Base-by-base conservation (phyloP, 2,888 invertebrate genomes). In the Limnephilus auricula region DNA sequence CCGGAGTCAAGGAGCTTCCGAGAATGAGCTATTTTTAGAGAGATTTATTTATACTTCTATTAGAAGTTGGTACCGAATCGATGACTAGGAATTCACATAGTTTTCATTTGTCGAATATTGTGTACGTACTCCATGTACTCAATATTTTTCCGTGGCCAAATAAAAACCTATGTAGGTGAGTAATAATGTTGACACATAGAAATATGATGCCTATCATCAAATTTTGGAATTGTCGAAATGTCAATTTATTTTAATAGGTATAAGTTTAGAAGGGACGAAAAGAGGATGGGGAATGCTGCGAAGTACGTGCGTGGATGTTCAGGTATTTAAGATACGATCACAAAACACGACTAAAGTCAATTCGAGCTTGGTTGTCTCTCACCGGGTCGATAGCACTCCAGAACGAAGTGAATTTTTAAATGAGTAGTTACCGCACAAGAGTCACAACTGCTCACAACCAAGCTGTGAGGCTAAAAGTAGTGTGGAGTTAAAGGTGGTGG, bases 1-100 rank as follows among this genome's bases (percentile, higher is more conserved):
- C 65, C 65, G 65, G 25, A 65, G 65, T 65, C 65, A 65, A 65
- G 65, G 65, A 65, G 65, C 65, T 65, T 65, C 65, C 25, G n/a
- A 65, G 65, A 65, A 65, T 65, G 65, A n/a, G 65, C 65, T 65
- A 65, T 65, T 65, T 65, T 65, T 65, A 65, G 65, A 65, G 65
- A 65, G 6, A 25, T 25, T 65, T 65, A 65, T 65, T 65, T 65
- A 65, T 65, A 65, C 65, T 25, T 9, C 65, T 25, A 65, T 50
- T 50, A 18, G 18, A 15, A 18, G 50, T 65, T 65, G 25, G 65
- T 2, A 65, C n/a, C n/a, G n/a, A n/a, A n/a, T n/a, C 65, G n/a
- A n/a, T 65, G n/a, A 65, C 65, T 65, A 65, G 65, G 18, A 65
- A n/a, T 65, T 65, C 18, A 50, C 50, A 5, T 18, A 6, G 4